These are phyloP conservation scores for Actenoides hombroni DNA, from an alignment of 2,113 vertebrate genomes.

Conservation along the genomic window DNA sequence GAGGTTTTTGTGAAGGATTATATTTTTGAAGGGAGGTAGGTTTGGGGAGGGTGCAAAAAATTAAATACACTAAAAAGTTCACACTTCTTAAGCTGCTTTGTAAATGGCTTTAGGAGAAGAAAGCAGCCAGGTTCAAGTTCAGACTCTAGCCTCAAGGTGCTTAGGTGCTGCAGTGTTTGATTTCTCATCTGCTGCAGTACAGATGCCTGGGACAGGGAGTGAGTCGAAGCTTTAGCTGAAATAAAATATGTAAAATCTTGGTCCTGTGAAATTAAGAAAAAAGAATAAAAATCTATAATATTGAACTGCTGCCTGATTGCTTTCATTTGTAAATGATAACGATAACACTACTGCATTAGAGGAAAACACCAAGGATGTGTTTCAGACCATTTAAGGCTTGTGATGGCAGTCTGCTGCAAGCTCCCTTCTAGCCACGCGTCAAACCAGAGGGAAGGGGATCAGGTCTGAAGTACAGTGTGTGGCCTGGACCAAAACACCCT, in stretches of 20 bases:
- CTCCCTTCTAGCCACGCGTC: not conserved
- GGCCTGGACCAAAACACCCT: not conserved
- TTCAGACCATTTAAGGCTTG: not conserved
- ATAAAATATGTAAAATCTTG: not conserved
- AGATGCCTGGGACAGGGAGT: not conserved
- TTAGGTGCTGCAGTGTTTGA: not conserved
- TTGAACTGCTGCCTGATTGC: not conserved
- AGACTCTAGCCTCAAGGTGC: not conserved
- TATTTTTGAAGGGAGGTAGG: conserved; percentile 20
- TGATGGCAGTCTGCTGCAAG: not conserved
- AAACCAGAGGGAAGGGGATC: not conserved
- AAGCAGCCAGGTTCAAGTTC: not conserved
- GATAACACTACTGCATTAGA: not conserved
- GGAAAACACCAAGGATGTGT: not conserved
- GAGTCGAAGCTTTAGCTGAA: not conserved
- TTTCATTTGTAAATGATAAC: not conserved
- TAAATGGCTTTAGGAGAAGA: not conserved
- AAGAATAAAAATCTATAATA: not conserved
- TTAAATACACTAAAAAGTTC: not conserved
- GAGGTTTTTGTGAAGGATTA: conserved; percentile 20
- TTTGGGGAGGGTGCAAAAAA: not conserved
- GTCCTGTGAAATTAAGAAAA: not conserved
- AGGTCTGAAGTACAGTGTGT: not conserved
- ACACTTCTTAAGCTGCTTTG: not conserved
- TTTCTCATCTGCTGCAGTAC: not conserved